Evolutionary conservation across 1,140 invertebrate genomes (phyloP), one percentile per base, ranked within the genome.

Genomic region (Zaprionus camerounensis): DNA sequence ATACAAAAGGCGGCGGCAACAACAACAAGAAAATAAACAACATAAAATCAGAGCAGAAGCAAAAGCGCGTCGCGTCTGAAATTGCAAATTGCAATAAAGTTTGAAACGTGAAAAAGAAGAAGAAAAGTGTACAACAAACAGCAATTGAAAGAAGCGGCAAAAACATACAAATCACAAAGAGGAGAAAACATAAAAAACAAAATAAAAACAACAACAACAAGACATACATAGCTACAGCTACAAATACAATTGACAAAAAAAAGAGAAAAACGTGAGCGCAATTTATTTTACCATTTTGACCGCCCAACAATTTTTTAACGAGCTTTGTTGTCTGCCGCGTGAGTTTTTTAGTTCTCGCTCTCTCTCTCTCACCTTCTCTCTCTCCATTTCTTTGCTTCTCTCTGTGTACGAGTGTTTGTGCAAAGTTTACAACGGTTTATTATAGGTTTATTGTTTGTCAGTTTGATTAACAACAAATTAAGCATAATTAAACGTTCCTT

Each of bases 401-500:
- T 28, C 15, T 49, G 20, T 56, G 15, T 65, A 26, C 20, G 55
- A 56, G 59, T 80, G 61, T 62, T 71, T 59, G 68, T 67, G 62
- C 66, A 68, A 82, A 46, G 31, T 71, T 71, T 71, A 71, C 34
- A 71, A 71, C 73, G 73, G 77, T 77, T 70, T 80, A 74, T 71
- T 65, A 51, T 51, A 78, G 70, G 80, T 76, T 76, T 76, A 72
- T 71, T 72, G 74, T 72, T 72, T 66, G 63, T 76, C 62, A 46
- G 62, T 80, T 82, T 80, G 80, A 87, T 83, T 81, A 88, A 78
- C 70, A 88, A 83, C 80, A 88, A 87, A 87, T 87, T 87, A 83
- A 83, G 67, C 80, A 88, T 87, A 87, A 81, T 87, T 83, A 78
- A 80, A 68, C 67, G 77, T 78, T 70, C 61, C 57, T 66, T 80